Evolutionary conservation across 2,113 vertebrate species (phyloP).

Genomic region (Riparia riparia): DNA sequence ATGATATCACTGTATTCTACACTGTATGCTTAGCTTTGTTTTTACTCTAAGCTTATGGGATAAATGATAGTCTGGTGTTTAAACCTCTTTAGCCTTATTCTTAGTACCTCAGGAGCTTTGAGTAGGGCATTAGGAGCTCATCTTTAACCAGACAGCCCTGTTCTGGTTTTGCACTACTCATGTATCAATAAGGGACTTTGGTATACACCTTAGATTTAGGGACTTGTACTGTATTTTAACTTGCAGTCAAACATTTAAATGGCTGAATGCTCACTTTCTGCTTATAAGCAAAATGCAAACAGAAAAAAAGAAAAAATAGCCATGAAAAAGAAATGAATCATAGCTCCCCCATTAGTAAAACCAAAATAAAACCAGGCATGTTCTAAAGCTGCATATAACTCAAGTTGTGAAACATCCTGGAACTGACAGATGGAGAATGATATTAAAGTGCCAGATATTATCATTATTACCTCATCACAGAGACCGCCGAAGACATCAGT

Average conservation of each 20-base stretch:
- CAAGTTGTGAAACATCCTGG: conserved; percentile 24
- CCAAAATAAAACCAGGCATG: neutral
- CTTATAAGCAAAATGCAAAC: neutral
- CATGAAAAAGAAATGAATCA: neutral
- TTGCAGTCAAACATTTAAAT: neutral
- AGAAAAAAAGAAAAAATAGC: neutral
- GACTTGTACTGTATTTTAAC: neutral
- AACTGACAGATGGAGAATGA: conserved; percentile 41
- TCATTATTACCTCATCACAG: conserved; percentile 30
- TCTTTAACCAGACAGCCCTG: neutral
- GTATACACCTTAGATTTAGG: neutral
- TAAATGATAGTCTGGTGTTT: neutral
- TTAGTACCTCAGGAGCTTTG: neutral
- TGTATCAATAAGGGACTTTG: neutral
- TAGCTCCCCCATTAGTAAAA: neutral
- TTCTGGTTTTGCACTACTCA: neutral
- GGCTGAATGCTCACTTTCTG: neutral
- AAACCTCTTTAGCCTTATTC: neutral
- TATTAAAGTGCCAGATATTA: conserved; percentile 38
- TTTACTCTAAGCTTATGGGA: neutral
- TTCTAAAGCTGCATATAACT: conserved; percentile 35
- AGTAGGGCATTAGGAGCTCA: neutral
- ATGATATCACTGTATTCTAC: neutral
- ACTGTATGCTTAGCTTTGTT: neutral
- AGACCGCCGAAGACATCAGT: neutral